These are phyloP conservation scores for Psammodynastes pulverulentus DNA, from an alignment of 2,113 vertebrate species.

Conservation along the genomic window DNA sequence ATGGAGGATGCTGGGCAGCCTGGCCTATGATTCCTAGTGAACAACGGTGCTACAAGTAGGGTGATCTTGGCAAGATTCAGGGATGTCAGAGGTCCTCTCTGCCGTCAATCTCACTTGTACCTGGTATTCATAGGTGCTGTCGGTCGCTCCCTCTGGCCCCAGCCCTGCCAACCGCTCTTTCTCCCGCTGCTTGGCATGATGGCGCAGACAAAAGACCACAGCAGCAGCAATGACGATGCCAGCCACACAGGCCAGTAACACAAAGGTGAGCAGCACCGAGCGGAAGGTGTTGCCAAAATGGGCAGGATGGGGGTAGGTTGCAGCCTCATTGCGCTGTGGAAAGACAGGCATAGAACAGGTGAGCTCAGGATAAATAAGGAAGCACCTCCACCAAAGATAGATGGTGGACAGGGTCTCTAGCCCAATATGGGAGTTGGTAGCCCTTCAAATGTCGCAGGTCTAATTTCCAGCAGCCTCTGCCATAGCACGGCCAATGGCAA, in stretches of 20 bases:
- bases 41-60: background rate
- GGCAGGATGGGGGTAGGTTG: conserved; percentile 73
- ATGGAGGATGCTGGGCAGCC: background rate
- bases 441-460: background rate
- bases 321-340: conserved; percentile 75
- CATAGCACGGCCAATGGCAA: background rate
- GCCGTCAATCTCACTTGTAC: conserved; percentile 49
- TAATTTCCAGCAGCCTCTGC: background rate
- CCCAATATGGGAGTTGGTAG: background rate
- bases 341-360: background rate
- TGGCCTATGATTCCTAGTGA: background rate
- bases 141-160: conserved; percentile 89
- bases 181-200: conserved; percentile 82
- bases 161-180: conserved; percentile 84
- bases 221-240: conserved; percentile 81
- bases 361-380: background rate
- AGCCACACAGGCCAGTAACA: conserved; percentile 84
- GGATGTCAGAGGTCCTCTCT: fast-evolving
- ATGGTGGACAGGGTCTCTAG: background rate
- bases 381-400: background rate
- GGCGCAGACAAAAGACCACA: conserved; percentile 80
- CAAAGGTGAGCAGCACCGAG: conserved; percentile 83
- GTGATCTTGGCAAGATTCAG: background rate
- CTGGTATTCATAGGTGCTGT: conserved; percentile 96
- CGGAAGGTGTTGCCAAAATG: conserved; percentile 76